Base-by-base conservation (phyloP, 2,797 vertebrate genomes). In the Siniperca obscura region DNA sequence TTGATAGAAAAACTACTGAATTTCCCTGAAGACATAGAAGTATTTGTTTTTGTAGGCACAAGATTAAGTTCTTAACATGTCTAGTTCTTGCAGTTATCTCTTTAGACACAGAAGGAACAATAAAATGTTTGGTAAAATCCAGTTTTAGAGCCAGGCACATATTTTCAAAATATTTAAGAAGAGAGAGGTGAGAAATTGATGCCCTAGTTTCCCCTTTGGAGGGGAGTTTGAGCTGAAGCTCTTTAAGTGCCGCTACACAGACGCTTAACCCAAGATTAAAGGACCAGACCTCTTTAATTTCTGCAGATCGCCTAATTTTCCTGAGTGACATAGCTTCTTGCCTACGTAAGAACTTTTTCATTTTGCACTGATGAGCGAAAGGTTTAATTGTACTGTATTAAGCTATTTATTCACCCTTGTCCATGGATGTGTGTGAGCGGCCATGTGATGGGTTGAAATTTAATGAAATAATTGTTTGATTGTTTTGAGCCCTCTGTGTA, bases 341-440 rank as follows among this genome's bases (percentile, higher is more conserved):
- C 53, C 66, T 66, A 56, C 53, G 27, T 74, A 78, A 86, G 44
- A 72, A 71, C 40, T 66, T 83, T 79, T 67, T 66, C 16, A 76
- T 82, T 80, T 82, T 76, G 42, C 66, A 64, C 57, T 59, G 62
- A 81, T 83, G 71, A 80, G 71, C 3, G 17, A 78, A 89, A 83
- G 82, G 50, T 77, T 73, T 80, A 80, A 82, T 80, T 76, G 60
- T 67, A 56, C 53, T 53, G 19, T 79, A 71, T 70, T 48, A 83
- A 73, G 76, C 38, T 64, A 70, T 83, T 76, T 65, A 61, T 59
- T 73, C 62, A 6, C 52, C 36, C 34, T 67, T 53, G 44, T 40
- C 25, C 36, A 60, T 6, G 1, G 22, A 70, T 67, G 57, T 48
- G 6, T 55, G 6, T 67, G 64, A 70, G 25, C 64, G 60, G 56